Evolutionary conservation across 2,113 vertebrate genomes (phyloP), one percentile per base, ranked within the genome.

Genomic region (Lepus americanus): DNA sequence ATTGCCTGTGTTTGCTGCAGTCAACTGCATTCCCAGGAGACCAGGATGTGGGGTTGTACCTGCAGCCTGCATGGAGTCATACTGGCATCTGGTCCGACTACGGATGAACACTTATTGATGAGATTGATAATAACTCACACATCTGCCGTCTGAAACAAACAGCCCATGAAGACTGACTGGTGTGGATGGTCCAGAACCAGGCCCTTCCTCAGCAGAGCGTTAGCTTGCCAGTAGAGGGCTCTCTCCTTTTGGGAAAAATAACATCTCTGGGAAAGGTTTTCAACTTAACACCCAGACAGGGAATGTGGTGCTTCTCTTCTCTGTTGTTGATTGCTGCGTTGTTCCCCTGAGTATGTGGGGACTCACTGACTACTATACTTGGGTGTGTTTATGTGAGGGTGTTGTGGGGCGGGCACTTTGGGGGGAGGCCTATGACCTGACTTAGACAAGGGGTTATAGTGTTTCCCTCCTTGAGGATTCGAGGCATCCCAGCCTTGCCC

Each of bases 201-300:
- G 31, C 53, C 44, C 92, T 94, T 83, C 95, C 79, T 55, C 74
- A 63, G 55, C 0, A 39, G 84, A 89, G 94, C 79, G 67, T 87
- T 88, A 66, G 53, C 78, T 95, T 59, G 53, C 95, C 94, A 97
- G 94, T 72, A 98, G 97, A 96, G 97, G 95, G 85, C 87, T 77
- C 94, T 91, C 90, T 98, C 63, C 90, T 91, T 83, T 94, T 66
- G 95, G 96, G 90, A 95, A 96, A 97, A 94, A 92, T 12, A 69
- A 11, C 76, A 63, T 44, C 73, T 73, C 49, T 9, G 29, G 76
- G 79, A 87, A 92, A 76, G 77, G 17, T 66, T 91, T 96, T 79
- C 20, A 85, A 49, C 0, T 25, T 73, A 63, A 81, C 72, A 27
- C 22, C 7, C 31, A 49, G 86, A 70, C 73, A 2, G 14, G 0